phyloP scores from a whole-genome alignment of 2,888 invertebrate species.

The Drosophila rellima region DNA sequence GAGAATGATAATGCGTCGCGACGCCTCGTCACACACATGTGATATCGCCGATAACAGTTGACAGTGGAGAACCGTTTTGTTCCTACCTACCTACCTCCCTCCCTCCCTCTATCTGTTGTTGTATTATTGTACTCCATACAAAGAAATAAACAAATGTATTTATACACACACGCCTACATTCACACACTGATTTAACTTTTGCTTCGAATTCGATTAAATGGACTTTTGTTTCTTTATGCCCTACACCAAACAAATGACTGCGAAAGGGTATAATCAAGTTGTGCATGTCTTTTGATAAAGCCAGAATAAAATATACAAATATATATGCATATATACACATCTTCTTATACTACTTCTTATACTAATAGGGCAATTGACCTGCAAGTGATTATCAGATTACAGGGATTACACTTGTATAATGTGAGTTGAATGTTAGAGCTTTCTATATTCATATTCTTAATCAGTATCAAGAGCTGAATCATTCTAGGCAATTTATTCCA shows the following conservation, averaged over 20 bases:
- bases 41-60: conserved; percentile 75
- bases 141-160: conserved; percentile 27
- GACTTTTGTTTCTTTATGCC: conserved; percentile 56
- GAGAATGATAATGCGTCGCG: conserved; percentile 61
- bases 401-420: conserved; percentile 10
- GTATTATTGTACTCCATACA: conserved; percentile 39
- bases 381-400: conserved; percentile 8
- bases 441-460: conserved; percentile 6
- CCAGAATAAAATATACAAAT: neutral
- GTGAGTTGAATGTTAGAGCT: conserved; percentile 1
- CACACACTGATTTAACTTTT: conserved; percentile 50
- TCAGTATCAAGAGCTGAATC: conserved; percentile 13
- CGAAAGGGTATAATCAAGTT: conserved; percentile 21
- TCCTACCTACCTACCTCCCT: neutral
- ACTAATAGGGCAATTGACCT: conserved; percentile 15
- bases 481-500: neutral
- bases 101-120: conserved; percentile 7
- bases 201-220: conserved; percentile 37
- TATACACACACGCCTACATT: neutral
- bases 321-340: neutral
- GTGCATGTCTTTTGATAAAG: conserved; percentile 4
- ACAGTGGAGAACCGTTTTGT: conserved; percentile 56
- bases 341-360: neutral
- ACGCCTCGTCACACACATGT: conserved; percentile 42
- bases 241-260: conserved; percentile 12